A percentile compares a stretch with the other conserved stretches of the same genome.
Conservation (phyloP, 2,797 vertebrate species). For the Lerista edwardsae region DNA sequence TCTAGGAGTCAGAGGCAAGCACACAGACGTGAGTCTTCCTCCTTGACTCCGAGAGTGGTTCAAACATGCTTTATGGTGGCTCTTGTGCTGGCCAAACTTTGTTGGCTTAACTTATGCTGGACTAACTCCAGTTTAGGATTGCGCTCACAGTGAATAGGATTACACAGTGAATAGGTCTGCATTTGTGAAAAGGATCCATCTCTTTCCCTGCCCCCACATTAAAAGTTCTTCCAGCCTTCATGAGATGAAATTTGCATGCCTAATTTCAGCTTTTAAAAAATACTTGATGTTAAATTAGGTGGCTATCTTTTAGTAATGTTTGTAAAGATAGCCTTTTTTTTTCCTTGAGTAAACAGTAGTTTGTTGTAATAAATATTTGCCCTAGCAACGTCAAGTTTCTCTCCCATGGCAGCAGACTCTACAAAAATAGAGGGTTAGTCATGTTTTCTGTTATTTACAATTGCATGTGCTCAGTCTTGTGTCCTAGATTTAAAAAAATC, state of each 20-base stretch:
- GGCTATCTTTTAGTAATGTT: neutral
- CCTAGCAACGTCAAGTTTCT: neutral
- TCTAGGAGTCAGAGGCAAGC: too few relatives aligned
- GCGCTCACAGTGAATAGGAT: neutral
- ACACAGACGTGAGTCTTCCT: too few relatives aligned
- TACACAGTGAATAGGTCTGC: neutral
- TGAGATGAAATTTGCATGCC: neutral
- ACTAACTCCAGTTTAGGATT: too few relatives aligned
- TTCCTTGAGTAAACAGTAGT: neutral
- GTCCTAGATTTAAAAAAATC: neutral
- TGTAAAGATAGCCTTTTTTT: neutral
- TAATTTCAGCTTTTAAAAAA: neutral
- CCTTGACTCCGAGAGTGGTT: too few relatives aligned
- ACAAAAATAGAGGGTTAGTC: conserved; percentile 11
- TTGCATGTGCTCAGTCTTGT: neutral
- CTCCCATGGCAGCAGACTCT: neutral
- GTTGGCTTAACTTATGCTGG: too few relatives aligned
- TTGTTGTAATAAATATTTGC: conserved; percentile 27
- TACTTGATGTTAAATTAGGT: neutral
- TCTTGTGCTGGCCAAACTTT: too few relatives aligned
- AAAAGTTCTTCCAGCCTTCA: neutral
- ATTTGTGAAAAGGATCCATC: neutral
- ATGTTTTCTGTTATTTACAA: conserved; percentile 25
- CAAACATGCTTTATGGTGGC: too few relatives aligned
- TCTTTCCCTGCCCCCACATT: neutral